Percentiles rank a stretch among this genome's conserved stretches.
These are phyloP conservation scores for Atta texana DNA, from an alignment of 1,140 invertebrate species.

Conservation along the genomic window DNA sequence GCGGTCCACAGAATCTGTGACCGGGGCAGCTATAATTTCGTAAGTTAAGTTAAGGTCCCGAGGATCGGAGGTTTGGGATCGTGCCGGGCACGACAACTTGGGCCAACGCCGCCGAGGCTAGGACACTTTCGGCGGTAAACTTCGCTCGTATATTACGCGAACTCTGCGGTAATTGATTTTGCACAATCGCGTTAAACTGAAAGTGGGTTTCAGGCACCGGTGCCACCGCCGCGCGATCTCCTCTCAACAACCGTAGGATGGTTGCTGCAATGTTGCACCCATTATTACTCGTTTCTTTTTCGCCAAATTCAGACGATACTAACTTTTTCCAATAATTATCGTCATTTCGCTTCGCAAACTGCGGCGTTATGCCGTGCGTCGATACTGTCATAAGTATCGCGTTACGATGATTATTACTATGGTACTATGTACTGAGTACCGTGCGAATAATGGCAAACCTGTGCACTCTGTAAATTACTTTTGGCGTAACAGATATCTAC, in stretches of 20 bases:
- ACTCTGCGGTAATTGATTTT: slow-evolving; percentile 61
- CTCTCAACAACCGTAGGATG: neutral
- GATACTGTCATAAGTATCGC: slow-evolving; percentile 27
- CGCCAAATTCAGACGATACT: slow-evolving; percentile 41
- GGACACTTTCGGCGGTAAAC: slow-evolving; percentile 63
- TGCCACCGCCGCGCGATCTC: slow-evolving; percentile 20
- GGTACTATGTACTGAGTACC: neutral
- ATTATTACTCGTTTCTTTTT: slow-evolving; percentile 30
- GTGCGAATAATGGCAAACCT: slow-evolving; percentile 12
- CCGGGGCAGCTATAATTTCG: slow-evolving; percentile 44
- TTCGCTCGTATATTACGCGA: slow-evolving; percentile 59
- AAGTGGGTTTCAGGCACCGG: slow-evolving; percentile 57
- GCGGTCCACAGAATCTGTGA: slow-evolving; percentile 22
- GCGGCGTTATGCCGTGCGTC: neutral
- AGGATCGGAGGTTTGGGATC: slow-evolving; percentile 44
- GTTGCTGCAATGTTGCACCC: slow-evolving; percentile 22
- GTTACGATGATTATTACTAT: slow-evolving; percentile 6
- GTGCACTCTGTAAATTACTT: slow-evolving; percentile 49
- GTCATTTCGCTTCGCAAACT: slow-evolving; percentile 24
- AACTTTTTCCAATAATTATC: slow-evolving; percentile 60
- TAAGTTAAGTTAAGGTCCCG: slow-evolving; percentile 44
- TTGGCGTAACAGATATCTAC: slow-evolving; percentile 30
- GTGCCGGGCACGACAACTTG: slow-evolving; percentile 45
- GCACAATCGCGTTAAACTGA: slow-evolving; percentile 61
- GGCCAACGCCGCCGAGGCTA: slow-evolving; percentile 23